Conservation (phyloP, 92 coral and sea anemone genomes). For the Pocillopora meandrina region DNA sequence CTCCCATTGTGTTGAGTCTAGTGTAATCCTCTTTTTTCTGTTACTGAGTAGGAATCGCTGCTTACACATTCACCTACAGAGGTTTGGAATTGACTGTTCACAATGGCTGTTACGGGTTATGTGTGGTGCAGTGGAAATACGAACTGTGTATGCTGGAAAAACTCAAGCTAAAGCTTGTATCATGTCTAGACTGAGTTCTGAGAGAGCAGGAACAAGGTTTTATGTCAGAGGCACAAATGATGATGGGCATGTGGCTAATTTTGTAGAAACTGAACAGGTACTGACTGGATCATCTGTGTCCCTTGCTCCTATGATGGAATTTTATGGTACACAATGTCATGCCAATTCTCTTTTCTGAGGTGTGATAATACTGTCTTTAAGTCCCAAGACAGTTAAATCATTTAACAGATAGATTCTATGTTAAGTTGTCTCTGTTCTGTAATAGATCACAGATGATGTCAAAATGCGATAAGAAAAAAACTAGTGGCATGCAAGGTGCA, state of each 20-base stretch:
- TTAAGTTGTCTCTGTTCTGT: no score
- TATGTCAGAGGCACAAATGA: slow-evolving; percentile 98
- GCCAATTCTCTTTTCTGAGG: neutral
- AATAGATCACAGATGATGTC: no score
- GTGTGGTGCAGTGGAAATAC: slow-evolving; percentile 95
- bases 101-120: slow-evolving; percentile 88
- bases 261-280: slow-evolving; percentile 99
- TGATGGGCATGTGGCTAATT: slow-evolving; percentile 98
- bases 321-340: neutral
- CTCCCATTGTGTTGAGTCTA: no score
- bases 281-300: neutral
- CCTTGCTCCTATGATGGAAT: no score
- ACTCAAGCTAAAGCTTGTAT: slow-evolving; percentile 95
- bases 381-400: no score
- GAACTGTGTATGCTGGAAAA: slow-evolving; percentile 91
- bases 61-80: slow-evolving; percentile 89
- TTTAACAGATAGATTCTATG: no score
- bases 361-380: no score
- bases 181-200: slow-evolving; percentile 91
- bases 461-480: no score
- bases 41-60: slow-evolving; percentile 80
- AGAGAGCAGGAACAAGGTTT: slow-evolving; percentile 98
- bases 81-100: slow-evolving; percentile 84
- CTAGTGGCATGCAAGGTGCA: no score
- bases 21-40: neutral